phyloP scores from a whole-genome alignment of 1,140 invertebrate genomes.

The Drosophila sechellia region DNA sequence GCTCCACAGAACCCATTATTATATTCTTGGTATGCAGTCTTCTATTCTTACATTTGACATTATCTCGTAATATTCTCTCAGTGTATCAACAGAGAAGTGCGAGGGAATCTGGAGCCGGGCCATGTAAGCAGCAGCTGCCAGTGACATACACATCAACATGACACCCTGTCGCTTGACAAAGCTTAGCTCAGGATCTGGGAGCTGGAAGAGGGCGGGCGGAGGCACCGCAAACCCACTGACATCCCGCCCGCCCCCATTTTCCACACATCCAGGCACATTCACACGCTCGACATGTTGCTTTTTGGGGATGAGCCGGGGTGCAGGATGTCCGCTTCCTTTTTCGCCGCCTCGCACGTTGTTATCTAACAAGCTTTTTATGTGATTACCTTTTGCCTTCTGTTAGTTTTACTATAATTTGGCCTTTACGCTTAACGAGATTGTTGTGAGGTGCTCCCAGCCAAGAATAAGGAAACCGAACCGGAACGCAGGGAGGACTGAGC shows the following conservation, averaged over 20 bases:
- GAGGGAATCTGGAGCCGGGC: constrained; percentile 16
- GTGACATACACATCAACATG: constrained; percentile 78
- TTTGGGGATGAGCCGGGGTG: constrained; percentile 51
- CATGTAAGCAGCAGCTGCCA: constrained; percentile 68
- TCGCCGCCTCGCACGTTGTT: constrained; percentile 57
- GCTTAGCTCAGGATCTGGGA: constrained; percentile 60
- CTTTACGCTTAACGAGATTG: constrained; percentile 80
- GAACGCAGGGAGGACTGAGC: neutral
- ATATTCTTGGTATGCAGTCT: too few relatives aligned
- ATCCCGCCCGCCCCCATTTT: constrained; percentile 5
- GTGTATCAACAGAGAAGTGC: constrained; percentile 40
- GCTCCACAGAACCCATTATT: too few relatives aligned
- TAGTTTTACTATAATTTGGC: constrained; percentile 82
- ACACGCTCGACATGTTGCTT: constrained; percentile 58
- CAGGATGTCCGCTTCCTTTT: constrained; percentile 61
- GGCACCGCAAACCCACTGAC: constrained; percentile 24
- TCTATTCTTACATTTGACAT: too few relatives aligned
- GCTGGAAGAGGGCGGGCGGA: neutral
- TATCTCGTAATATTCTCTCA: neutral
- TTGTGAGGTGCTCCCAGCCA: constrained; percentile 60
- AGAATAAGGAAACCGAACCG: constrained; percentile 56
- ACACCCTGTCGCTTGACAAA: constrained; percentile 75
- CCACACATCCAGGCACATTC: constrained; percentile 54
- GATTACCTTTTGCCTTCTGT: constrained; percentile 80
- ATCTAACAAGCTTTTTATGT: constrained; percentile 80